Conservation (phyloP, 2,888 invertebrate genomes). For the Frankliniella fusca region DNA sequence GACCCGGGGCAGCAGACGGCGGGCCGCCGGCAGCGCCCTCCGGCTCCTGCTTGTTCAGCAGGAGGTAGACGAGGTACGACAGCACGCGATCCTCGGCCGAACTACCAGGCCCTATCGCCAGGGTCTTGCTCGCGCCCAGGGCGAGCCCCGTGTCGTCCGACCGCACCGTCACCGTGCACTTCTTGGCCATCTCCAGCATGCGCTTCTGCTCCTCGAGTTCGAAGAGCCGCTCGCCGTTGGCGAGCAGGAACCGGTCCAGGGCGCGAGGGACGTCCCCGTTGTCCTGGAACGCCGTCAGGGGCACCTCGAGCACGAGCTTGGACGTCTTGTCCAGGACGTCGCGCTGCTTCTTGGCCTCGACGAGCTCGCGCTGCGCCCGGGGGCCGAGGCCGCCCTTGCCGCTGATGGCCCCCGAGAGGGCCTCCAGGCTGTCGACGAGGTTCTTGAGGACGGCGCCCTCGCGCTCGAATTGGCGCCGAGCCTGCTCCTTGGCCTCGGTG, state of each 20-base stretch:
- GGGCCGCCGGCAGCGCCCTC: neutral
- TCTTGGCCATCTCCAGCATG: conserved; percentile 8
- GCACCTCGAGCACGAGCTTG: neutral
- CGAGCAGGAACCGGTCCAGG: neutral
- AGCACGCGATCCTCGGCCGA: neutral
- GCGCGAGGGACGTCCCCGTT: conserved; percentile 1
- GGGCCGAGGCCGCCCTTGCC: neutral
- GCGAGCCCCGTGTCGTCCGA: neutral
- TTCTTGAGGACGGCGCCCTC: conserved; percentile 7
- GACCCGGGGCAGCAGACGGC: neutral
- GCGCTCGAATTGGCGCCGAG: neutral
- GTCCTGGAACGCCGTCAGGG: conserved; percentile 5
- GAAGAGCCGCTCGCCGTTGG: neutral
- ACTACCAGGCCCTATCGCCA: neutral
- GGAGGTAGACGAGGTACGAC: neutral
- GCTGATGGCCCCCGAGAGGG: neutral
- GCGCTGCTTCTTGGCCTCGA: neutral
- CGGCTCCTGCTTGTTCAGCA: neutral
- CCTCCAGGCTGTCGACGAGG: neutral
- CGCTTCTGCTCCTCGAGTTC: conserved; percentile 1
- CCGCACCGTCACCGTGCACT: conserved; percentile 8
- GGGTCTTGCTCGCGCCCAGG: neutral
- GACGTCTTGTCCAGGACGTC: conserved; percentile 9
- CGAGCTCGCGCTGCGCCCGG: conserved; percentile 7
- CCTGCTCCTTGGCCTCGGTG: conserved; percentile 2